Conservation (phyloP, 2,797 vertebrate species). For the Coreius guichenoti region DNA sequence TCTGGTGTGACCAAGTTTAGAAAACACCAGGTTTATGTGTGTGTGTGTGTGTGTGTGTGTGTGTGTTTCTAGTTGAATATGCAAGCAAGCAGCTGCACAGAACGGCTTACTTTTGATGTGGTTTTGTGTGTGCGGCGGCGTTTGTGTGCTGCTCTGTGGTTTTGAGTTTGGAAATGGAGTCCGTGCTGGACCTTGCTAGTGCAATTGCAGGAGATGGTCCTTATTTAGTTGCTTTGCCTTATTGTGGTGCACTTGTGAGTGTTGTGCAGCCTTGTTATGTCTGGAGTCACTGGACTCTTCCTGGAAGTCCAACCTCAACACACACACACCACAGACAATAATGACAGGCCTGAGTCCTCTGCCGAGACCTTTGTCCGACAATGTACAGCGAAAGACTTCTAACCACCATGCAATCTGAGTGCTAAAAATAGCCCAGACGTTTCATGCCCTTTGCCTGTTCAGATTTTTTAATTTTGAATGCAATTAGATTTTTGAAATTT, state of each 20-base stretch:
- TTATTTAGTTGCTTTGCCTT: slow-evolving; percentile 44
- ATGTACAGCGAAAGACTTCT: not conserved
- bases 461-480: not conserved
- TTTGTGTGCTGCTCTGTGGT: slow-evolving; percentile 34
- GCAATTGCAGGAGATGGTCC: slow-evolving; percentile 7
- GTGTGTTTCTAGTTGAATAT: slow-evolving; percentile 44
- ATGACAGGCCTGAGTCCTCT: slow-evolving; percentile 27
- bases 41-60: slow-evolving; percentile 49
- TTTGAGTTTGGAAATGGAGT: slow-evolving; percentile 35
- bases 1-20: slow-evolving; percentile 62
- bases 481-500: not conserved
- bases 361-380: slow-evolving; percentile 42
- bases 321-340: slow-evolving; percentile 34
- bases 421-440: slow-evolving; percentile 4
- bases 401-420: slow-evolving; percentile 19
- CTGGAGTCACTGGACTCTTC: slow-evolving; percentile 67
- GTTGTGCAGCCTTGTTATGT: slow-evolving; percentile 65
- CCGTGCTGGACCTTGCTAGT: not conserved
- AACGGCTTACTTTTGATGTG: slow-evolving; percentile 43
- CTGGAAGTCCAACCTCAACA: slow-evolving; percentile 64
- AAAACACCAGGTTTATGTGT: slow-evolving; percentile 40
- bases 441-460: not conserved
- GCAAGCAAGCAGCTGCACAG: slow-evolving; percentile 41
- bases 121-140: not conserved
- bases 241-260: slow-evolving; percentile 39